These are phyloP conservation scores for Spheniscus mendiculus DNA, from an alignment of 2,113 vertebrate species.

Conservation along the genomic window DNA sequence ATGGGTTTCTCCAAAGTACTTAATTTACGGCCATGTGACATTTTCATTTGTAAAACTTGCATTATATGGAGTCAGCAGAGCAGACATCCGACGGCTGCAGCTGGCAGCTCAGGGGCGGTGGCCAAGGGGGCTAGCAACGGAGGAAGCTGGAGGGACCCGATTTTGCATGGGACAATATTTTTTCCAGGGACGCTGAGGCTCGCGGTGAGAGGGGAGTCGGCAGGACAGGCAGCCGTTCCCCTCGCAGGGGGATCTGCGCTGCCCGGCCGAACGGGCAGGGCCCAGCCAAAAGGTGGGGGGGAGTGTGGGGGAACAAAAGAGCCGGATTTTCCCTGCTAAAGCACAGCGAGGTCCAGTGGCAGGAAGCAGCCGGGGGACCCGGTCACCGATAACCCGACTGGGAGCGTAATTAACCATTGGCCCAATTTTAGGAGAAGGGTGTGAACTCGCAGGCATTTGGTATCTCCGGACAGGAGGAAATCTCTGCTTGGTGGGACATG, in stretches of 20 bases:
- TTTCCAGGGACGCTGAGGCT: background rate
- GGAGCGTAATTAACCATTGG: background rate
- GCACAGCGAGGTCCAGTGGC: background rate
- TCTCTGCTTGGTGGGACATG: background rate
- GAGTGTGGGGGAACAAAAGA: background rate
- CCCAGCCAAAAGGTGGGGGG: background rate
- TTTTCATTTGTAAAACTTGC: background rate
- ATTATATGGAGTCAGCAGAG: conserved; percentile 23
- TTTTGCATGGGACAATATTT: background rate
- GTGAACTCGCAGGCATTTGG: background rate
- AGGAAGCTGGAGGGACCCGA: background rate
- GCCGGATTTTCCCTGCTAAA: background rate
- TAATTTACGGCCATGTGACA: conserved; percentile 22
- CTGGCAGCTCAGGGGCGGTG: background rate
- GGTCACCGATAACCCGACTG: background rate
- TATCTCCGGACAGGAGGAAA: background rate
- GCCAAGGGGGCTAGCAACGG: background rate
- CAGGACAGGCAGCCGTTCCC: background rate
- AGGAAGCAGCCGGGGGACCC: background rate
- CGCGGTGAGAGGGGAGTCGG: rapidly evolving
- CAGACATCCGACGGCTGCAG: background rate
- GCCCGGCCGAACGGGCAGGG: background rate
- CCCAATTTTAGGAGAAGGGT: background rate
- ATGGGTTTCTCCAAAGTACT: conserved; percentile 41
- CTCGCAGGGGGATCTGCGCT: background rate